phyloP scores from a whole-genome alignment of 1,140 invertebrate species.

The Apis mellifera region DNA sequence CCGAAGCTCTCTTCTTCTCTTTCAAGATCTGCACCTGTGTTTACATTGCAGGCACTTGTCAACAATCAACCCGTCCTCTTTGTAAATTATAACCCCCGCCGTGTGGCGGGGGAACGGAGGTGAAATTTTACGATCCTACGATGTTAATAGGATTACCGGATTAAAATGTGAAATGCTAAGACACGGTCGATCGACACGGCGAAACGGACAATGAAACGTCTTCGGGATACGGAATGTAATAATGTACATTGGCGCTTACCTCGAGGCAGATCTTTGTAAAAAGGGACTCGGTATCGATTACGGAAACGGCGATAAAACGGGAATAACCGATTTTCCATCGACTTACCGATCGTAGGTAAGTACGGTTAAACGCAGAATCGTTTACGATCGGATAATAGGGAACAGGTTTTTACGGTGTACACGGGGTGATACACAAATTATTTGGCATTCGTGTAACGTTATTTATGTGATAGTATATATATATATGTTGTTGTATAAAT shows the following conservation, averaged over 20 bases:
- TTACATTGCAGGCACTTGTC: constrained; percentile 60
- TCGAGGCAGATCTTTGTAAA: constrained; percentile 15
- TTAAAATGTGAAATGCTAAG: constrained; percentile 61
- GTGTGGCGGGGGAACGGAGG: neutral
- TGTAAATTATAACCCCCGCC: constrained; percentile 37
- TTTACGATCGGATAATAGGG: constrained; percentile 12
- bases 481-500: too few relatives aligned
- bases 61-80: constrained; percentile 43
- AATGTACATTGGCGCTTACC: too few relatives aligned
- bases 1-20: neutral
- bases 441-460: too few relatives aligned
- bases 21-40: constrained; percentile 60
- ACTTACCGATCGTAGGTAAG: neutral
- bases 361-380: constrained; percentile 7
- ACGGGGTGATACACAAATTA: neutral
- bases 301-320: constrained; percentile 32
- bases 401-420: neutral
- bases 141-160: constrained; percentile 70
- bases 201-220: neutral
- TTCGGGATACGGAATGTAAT: neutral
- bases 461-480: too few relatives aligned
- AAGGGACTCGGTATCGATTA: constrained; percentile 22
- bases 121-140: constrained; percentile 62
- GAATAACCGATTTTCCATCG: constrained; percentile 3
- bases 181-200: neutral